A percentile compares a stretch with the other conserved stretches of the same genome.
Evolutionary conservation across 2,113 vertebrate genomes (phyloP).

Genomic region (Mixornis gularis): DNA sequence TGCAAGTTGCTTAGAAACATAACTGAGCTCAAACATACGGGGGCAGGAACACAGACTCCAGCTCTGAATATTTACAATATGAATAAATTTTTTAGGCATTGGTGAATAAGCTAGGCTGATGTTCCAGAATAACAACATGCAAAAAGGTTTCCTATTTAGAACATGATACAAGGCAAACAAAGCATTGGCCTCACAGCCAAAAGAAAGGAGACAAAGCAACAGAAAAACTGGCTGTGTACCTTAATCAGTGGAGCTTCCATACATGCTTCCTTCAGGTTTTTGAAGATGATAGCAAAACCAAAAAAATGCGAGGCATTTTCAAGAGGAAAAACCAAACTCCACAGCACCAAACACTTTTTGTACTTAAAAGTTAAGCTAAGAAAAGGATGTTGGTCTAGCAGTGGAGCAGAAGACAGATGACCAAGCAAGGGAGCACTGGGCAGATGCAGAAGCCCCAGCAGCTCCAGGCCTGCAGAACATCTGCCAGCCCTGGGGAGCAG

Average conservation of each 20-base stretch:
- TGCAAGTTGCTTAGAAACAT: constrained; percentile 24
- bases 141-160: constrained; percentile 19
- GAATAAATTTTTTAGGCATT: not conserved
- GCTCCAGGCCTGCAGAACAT: not conserved
- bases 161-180: not conserved
- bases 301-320: not conserved
- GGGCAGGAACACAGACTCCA: not conserved
- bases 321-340: not conserved
- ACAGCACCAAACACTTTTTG: not conserved
- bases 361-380: not conserved
- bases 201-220: not conserved
- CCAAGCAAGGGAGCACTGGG: not conserved
- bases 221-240: not conserved
- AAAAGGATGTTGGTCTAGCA: accelerated
- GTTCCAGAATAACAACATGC: not conserved
- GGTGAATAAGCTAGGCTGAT: not conserved
- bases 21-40: not conserved
- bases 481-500: not conserved
- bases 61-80: constrained; percentile 6
- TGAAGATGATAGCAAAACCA: not conserved
- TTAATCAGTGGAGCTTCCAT: not conserved
- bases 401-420: not conserved
- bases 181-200: not conserved
- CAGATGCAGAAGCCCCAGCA: not conserved
- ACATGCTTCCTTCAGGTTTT: not conserved